These are phyloP conservation scores for Lasioglossum zephyrum DNA, from an alignment of 2,888 invertebrate genomes.

Conservation along the genomic window DNA sequence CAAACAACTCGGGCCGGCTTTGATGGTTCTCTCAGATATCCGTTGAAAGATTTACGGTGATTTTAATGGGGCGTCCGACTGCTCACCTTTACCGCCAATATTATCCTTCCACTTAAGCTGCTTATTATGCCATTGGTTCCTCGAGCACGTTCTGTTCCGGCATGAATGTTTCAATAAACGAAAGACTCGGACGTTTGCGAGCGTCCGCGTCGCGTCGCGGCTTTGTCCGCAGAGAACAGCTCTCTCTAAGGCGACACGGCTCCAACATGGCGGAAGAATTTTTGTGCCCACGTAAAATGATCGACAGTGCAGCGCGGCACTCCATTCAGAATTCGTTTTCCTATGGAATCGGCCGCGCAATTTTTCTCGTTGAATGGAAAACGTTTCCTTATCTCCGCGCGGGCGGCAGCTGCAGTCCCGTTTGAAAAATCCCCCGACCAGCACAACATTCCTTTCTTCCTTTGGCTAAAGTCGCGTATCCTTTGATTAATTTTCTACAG, in stretches of 20 bases:
- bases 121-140: slow-evolving; percentile 19
- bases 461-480: slow-evolving; percentile 42
- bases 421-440: slow-evolving; percentile 34
- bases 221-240: slow-evolving; percentile 9
- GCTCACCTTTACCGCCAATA: slow-evolving; percentile 1
- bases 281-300: slow-evolving; percentile 24
- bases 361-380: slow-evolving; percentile 33
- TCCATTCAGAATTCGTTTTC: slow-evolving; percentile 43
- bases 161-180: slow-evolving; percentile 27
- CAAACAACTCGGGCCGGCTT: background rate
- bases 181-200: background rate
- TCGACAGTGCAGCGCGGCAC: slow-evolving; percentile 23
- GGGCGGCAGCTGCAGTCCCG: background rate
- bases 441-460: slow-evolving; percentile 45
- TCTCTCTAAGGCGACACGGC: background rate
- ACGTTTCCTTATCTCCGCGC: slow-evolving; percentile 37
- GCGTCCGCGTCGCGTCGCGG: background rate
- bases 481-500: slow-evolving; percentile 58
- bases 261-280: slow-evolving; percentile 25
- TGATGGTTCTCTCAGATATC: background rate
- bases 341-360: slow-evolving; percentile 12
- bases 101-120: slow-evolving; percentile 12
- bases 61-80: slow-evolving; percentile 1
- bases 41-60: background rate
- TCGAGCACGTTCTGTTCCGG: background rate